Percentiles rank a stretch among this genome's conserved stretches.
These are phyloP conservation scores for Aldrovandia affinis DNA, from an alignment of 2,797 vertebrate genomes.

Conservation along the genomic window DNA sequence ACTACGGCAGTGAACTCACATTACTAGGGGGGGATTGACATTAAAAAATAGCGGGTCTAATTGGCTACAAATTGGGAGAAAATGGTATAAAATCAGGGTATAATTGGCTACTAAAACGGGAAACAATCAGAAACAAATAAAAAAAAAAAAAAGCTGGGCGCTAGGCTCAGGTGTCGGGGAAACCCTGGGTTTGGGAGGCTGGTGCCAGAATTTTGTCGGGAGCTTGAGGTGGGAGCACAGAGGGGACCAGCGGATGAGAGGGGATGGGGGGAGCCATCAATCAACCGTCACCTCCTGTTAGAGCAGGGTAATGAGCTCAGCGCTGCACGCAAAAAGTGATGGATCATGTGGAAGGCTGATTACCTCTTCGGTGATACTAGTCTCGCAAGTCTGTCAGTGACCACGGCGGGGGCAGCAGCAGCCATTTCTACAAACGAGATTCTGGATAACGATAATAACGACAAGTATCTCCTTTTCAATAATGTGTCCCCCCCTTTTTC, in stretches of 20 bases:
- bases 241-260: constrained; percentile 26
- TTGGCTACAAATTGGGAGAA: too few species aligned
- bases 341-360: background rate
- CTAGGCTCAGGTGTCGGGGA: constrained; percentile 20
- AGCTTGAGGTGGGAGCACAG: constrained; percentile 39
- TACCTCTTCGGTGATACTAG: background rate
- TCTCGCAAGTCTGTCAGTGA: background rate
- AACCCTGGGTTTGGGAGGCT: constrained; percentile 36
- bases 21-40: too few species aligned
- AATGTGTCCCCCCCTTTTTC: background rate
- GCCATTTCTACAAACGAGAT: background rate
- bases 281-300: constrained; percentile 45
- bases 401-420: background rate
- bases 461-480: background rate
- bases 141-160: too few species aligned
- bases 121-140: too few species aligned
- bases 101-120: too few species aligned
- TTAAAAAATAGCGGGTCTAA: too few species aligned
- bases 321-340: background rate
- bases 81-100: too few species aligned
- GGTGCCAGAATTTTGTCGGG: constrained; percentile 47
- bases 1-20: too few species aligned
- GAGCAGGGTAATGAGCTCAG: constrained; percentile 30
- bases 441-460: background rate
- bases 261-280: constrained; percentile 44